Evolutionary conservation across 2,113 vertebrate species (phyloP), one percentile per base, ranked within the genome.

Genomic region (Ammodytes dubius): DNA sequence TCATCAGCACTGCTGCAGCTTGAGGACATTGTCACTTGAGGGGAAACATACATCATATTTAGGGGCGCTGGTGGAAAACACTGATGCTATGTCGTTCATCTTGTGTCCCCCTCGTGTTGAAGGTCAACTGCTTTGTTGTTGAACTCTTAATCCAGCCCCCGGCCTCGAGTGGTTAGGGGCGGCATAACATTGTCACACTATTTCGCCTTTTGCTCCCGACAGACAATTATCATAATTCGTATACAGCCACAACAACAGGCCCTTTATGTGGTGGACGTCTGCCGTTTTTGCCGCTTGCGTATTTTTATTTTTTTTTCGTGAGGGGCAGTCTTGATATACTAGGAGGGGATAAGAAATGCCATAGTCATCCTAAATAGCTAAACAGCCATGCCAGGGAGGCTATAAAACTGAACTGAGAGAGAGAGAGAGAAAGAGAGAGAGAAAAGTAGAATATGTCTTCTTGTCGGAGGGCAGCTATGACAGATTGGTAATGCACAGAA

Each of bases 401-500:
- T 47, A 19, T 46, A 45, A 19, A 74, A 56, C 3, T 37, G 46
- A 77, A 67, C 7, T 40, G 35, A 72, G 4, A 53, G 42, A 56
- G 49, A 60, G 46, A 53, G 5, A 67, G 61, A 75, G 2, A 37
- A 45, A 46, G 2, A 37, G 50, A 46, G 45, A 10, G 66, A 79
- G 40, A 66, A 46, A 78, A 70, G 66, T 57, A 74, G 63, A 84
- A 71, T 52, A 65, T 77, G 46, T 80, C 75, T 78, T 83, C 77
- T 70, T 76, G 78, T 84, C 54, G 37, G 75, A 85, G 84, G 70
- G 64, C 86, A 70, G 81, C 70, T 43, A 45, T 87, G 82, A 89
- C 75, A 83, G 84, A 89, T 83, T 83, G 67, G 59, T 67, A 81
- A 87, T 87, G 86, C 66, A 79, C 83, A 81, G 69, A 89, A 88